Evolutionary conservation across 2,797 vertebrate species (phyloP), one percentile per base, ranked within the genome.

Genomic region (Pseudochaenichthys georgianus): DNA sequence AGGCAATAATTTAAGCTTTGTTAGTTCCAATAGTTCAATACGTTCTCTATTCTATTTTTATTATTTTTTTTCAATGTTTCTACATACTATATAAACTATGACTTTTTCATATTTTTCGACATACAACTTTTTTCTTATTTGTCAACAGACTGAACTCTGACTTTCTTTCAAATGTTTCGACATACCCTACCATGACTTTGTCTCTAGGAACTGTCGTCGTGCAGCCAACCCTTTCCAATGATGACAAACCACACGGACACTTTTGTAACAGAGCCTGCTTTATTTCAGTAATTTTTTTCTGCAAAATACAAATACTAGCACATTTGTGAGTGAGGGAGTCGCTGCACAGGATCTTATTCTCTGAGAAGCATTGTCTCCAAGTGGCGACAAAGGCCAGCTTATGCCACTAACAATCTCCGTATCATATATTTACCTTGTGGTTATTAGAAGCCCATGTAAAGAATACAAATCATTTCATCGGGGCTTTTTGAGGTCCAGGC

Each of bases 331-430:
- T 92, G 95, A 95, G 94, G 94, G 95, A 95, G 92, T 87, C 93
- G 93, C 95, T 96, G 95, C 94, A 92, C 95, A 95, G 94, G 73
- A 94, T 94, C 74, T 88, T 15, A 52, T 53, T 43, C 55, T 71
- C 92, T 94, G 96, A 95, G 92, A 95, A 95, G 95, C 95, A 94
- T 95, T 94, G 94, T 95, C 95, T 95, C 96, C 95, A 95, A 95
- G 95, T 96, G 96, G 96, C 96, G 96, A 97, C 96, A 97, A 97
- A 97, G 97, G 95, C 97, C 97, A 96, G 97, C 96, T 97, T 96
- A 96, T 97, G 97, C 96, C 96, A 95, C 96, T 96, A 96, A 96
- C 94, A 95, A 93, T 94, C 94, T 95, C 92, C 95, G 34, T 87
- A 90, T 67, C 82, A 86, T 38, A 95, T 95, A 95, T 95, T 93